Base-by-base conservation (phyloP, 2,797 vertebrate genomes). In the Chromobotia macracanthus region DNA sequence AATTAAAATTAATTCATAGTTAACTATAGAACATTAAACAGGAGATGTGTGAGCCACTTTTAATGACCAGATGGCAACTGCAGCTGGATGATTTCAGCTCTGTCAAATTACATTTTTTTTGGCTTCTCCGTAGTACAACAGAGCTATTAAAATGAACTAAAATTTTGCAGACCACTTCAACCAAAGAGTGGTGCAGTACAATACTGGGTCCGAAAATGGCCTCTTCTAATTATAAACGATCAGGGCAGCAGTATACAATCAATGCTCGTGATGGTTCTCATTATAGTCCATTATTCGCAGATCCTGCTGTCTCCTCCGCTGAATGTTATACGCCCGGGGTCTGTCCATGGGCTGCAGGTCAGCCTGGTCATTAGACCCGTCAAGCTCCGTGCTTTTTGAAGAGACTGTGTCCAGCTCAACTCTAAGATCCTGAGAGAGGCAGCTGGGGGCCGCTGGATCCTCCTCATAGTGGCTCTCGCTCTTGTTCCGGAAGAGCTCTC, bases 221-320 rank as follows among this genome's bases (percentile, higher is more conserved):
- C 58, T 77, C 73, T 68, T 51, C 23, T 56, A 69, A 53, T 31
- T 69, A 41, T 15, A 0, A 48, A 75, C 25, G 65, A 75, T 80
- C 72, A 64, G 35, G 8, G 5, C 35, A 38, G 35, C n/a, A n/a
- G n/a, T 44, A 28, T 71, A 79, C 69, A 72, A 79, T 79, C 69
- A 79, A 92, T 72, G 63, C 74, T 82, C 61, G 65, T 84, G 77
- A 25, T 80, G 73, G 51, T 41, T 73, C 92, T 92, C 93, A 84
- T 87, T 94, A 83, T 99, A 99, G 94, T 98, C 96, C 97, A 98
- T 99, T 92, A 98, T 98, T 68, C 92, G 94, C 82, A 98, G 94
- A 87, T 95, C 94, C 46, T 88, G 83, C 63, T 85, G 87, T 56
- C 89, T 89, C n/a, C n/a, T n/a, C n/a, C n/a, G n/a, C n/a, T n/a